Evolutionary conservation across 2,113 vertebrate genomes (phyloP).

Genomic region (Rattus rattus): DNA sequence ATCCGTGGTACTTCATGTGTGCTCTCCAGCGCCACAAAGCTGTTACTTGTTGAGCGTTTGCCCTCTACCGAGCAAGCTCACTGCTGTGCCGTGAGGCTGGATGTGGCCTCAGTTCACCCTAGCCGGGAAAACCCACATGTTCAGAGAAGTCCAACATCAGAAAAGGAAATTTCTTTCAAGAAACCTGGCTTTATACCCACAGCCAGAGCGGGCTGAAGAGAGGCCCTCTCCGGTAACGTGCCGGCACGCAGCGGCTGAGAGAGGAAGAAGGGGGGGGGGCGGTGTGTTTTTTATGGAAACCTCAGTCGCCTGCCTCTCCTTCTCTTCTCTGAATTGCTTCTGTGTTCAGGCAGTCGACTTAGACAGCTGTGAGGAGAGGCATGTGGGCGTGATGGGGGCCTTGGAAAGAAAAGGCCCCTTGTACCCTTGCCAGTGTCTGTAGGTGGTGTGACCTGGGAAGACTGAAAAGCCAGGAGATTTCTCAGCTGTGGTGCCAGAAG

Average conservation of each 20-base stretch:
- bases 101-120: background rate
- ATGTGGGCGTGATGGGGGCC: slow-evolving; percentile 27
- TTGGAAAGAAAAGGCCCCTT: slow-evolving; percentile 63
- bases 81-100: background rate
- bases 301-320: background rate
- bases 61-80: accelerated
- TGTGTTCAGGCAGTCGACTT: slow-evolving; percentile 64
- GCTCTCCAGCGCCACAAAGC: background rate
- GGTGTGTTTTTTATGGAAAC: slow-evolving; percentile 44
- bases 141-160: background rate
- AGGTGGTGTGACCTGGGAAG: slow-evolving; percentile 34
- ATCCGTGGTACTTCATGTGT: background rate
- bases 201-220: background rate
- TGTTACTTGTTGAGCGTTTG: background rate
- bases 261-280: slow-evolving; percentile 21
- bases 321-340: slow-evolving; percentile 51
- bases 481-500: accelerated
- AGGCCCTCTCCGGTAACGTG: background rate
- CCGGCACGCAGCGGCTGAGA: background rate
- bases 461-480: background rate
- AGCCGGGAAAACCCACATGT: background rate
- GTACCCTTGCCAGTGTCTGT: background rate
- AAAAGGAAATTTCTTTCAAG: slow-evolving; percentile 5
- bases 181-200: background rate
- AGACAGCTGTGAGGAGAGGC: slow-evolving; percentile 50